Conservation (phyloP, 2,113 vertebrate genomes). For the Prietella phreatophila region DNA sequence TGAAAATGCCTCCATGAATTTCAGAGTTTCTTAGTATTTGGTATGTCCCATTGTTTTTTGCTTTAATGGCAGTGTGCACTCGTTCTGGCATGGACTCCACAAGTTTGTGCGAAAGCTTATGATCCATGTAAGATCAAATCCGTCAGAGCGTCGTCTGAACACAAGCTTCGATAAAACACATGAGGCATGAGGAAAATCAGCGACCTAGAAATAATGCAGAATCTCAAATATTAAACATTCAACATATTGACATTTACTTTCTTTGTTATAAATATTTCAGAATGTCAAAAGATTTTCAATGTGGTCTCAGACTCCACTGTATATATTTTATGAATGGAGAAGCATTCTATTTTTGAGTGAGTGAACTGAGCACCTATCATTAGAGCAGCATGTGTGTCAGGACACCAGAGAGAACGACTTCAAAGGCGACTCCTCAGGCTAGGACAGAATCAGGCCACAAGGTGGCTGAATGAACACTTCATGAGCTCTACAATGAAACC, state of each 20-base stretch:
- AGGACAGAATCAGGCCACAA: slow-evolving; percentile 25
- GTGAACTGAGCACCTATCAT: neutral
- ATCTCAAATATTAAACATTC: neutral
- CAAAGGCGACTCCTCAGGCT: neutral
- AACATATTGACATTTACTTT: neutral
- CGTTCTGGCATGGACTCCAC: too few relatives aligned
- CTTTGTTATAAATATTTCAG: neutral
- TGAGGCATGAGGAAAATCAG: neutral
- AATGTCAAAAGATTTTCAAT: neutral
- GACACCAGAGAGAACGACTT: slow-evolving; percentile 35
- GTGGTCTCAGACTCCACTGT: neutral
- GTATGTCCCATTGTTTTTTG: too few relatives aligned
- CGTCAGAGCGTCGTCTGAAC: neutral
- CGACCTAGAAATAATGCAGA: neutral
- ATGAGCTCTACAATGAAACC: neutral
- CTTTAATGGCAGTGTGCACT: too few relatives aligned
- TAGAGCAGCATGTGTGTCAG: slow-evolving; percentile 37
- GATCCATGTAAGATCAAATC: neutral
- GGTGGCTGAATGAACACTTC: slow-evolving; percentile 13
- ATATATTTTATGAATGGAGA: slow-evolving; percentile 2
- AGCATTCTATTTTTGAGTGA: slow-evolving; percentile 5
- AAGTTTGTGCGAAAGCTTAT: too few relatives aligned
- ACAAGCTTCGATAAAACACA: neutral
- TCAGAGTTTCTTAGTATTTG: too few relatives aligned
- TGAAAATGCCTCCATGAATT: neutral